Base-by-base conservation (phyloP, 1,140 invertebrate genomes). In the Drosophila insularis region DNA sequence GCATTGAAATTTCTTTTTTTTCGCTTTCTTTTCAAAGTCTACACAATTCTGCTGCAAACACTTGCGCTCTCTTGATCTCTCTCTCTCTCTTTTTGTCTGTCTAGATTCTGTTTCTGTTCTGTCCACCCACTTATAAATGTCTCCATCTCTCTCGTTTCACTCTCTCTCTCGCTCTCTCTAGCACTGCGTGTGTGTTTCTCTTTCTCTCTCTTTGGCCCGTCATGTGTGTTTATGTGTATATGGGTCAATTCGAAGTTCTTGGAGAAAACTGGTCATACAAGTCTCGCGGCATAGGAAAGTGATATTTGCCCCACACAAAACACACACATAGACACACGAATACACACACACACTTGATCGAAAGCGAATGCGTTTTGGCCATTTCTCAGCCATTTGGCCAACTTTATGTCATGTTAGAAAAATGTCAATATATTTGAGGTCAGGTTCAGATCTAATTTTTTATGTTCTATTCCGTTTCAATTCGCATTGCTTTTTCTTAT, bases 1-100 rank as follows among this genome's bases (percentile, higher is more conserved):
- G 80, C 82, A 82, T 89, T 87, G 75, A 89, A 86, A 87, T 87
- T 87, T 87, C 84, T 87, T 87, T 76, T 86, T 76, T 87, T 87
- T 87, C 82, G 84, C 84, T 87, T 87, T 87, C 84, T 89, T 87
- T 87, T 89, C 82, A 80, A 80, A 74, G 66, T 84, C 80, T 76
- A 69, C 80, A 60, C 58, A 56, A 32, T 31, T 17, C 10, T 43
- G 31, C 14, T 35, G 14, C 54, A 50, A 77, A 53, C 70, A 74
- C 60, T 71, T 71, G 32, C 43, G 50, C 78, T 77, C 77, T 68
- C 35, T 55, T 35, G 32, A 19, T 64, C 61, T 50, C 54, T 31
- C 21, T 54, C 17, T 61, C 14, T 11, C 58, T 39, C 31, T 53
- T 19, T 37, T 3, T 14, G 17, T 23, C 39, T 35, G 4, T 39